Evolutionary conservation across 2,888 invertebrate species (phyloP).

Genomic region (Caenorhabditis sp.): DNA sequence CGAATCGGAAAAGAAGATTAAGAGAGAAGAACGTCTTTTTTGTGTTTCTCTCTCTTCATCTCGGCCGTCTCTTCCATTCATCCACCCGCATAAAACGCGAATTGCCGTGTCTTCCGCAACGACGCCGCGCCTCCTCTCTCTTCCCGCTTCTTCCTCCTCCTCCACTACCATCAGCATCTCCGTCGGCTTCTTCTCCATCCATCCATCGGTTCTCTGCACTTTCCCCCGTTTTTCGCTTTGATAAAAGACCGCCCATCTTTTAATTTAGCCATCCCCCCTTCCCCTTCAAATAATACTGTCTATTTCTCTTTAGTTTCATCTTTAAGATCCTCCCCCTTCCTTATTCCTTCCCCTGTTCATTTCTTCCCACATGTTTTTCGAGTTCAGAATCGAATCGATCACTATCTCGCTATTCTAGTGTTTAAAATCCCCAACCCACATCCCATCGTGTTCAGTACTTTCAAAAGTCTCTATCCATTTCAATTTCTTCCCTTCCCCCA

Average conservation of each 20-base stretch:
- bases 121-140: conserved; percentile 6
- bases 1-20: too few species aligned
- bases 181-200: conserved; percentile 13
- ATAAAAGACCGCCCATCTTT: too few species aligned
- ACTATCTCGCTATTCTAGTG: background rate
- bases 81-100: conserved; percentile 46
- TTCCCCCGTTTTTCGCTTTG: conserved; percentile 39
- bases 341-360: too few species aligned
- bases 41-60: background rate
- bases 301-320: conserved; percentile 54
- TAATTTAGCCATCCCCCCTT: conserved; percentile 36
- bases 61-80: conserved; percentile 18
- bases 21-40: conserved; percentile 25
- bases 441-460: too few species aligned
- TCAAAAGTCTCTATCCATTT: background rate
- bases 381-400: conserved; percentile 46
- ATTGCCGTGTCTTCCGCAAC: conserved; percentile 43
- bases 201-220: conserved; percentile 39
- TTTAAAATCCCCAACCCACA: background rate
- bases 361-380: conserved; percentile 21
- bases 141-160: conserved; percentile 20
- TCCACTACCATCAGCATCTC: background rate
- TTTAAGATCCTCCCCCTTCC: conserved; percentile 19
- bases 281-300: conserved; percentile 4
- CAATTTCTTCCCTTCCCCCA: background rate